phyloP scores from a whole-genome alignment of 2,797 vertebrate genomes.

The Masticophis lateralis region DNA sequence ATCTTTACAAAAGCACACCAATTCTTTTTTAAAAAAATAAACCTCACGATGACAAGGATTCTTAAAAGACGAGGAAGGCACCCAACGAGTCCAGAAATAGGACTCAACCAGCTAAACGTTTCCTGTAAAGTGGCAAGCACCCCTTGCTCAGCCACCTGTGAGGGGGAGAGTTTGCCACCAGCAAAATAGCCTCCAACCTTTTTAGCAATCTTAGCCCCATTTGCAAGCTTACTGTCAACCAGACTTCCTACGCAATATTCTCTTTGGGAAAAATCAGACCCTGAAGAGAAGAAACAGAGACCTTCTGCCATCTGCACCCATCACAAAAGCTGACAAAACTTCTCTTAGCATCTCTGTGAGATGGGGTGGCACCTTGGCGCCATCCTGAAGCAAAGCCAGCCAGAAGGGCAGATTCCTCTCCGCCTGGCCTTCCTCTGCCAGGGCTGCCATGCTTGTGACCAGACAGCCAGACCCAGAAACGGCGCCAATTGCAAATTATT shows the following conservation, averaged over 20 bases:
- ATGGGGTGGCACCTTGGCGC: background rate
- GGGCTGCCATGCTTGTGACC: too few relatives aligned
- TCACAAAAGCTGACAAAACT: background rate
- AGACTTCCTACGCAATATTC: background rate
- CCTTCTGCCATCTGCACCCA: background rate
- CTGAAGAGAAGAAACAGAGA: background rate
- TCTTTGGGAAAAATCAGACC: background rate
- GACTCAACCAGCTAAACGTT: background rate
- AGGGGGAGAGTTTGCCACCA: background rate
- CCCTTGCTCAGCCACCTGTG: background rate
- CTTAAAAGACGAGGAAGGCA: background rate
- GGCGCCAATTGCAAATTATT: background rate
- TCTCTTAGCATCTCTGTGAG: background rate
- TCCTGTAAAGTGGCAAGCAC: background rate
- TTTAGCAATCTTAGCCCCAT: background rate
- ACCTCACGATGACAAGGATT: background rate
- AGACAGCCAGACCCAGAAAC: too few relatives aligned
- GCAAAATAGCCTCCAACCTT: background rate
- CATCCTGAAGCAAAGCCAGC: background rate
- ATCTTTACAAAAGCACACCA: background rate
- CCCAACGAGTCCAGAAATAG: background rate
- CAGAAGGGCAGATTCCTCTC: too few relatives aligned
- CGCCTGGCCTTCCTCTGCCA: too few relatives aligned
- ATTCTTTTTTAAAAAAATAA: background rate
- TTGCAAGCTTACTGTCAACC: background rate